Base-by-base conservation (phyloP, 2,888 invertebrate species). In the Lasius fuliginosus region DNA sequence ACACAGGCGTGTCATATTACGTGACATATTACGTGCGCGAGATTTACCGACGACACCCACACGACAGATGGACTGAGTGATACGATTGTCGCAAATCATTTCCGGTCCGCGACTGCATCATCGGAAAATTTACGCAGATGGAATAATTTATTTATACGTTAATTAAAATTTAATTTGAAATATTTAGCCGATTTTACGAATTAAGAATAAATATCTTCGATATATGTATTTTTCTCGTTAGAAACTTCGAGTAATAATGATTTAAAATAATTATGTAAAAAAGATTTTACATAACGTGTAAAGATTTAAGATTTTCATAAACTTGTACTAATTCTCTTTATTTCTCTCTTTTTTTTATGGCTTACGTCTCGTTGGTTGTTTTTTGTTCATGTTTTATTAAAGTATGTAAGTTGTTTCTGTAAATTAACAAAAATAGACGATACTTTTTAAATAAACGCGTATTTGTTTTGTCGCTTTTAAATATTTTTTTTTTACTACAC, bases 41-140 rank as follows among this genome's bases (percentile, higher is more conserved):
- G 89, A 90, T 90, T 90, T 90, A 89, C 56, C 42, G 88, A 82
- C 67, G 85, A 90, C 90, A 90, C 87, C 89, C 86, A 90, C 92
- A 87, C 86, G 89, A 89, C 91, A 91, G 92, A 92, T 92, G 91
- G 82, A 87, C 90, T 88, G 42, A 8, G 58, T 12, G 58, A 79
- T 69, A 69, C 56, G 42, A 77, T 58, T 58, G 58, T 27, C 27
- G 53, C 42, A 27, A 64, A 12, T 15, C 23, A 46, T 71, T 79
- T 79, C 58, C 71, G 56, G 30, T 23, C 30, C 42, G 23, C 40
- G 65, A 62, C 30, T 53, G 36, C 23, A 0, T 53, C 6, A 2
- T 75, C 33, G 9, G 23, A 42, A 42, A 69, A 69, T 62, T 46
- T 60, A 60, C 27, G 71, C 15, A 15, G 0, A n/a, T n/a, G 3